A percentile compares a stretch with the other conserved stretches of the same genome.
Evolutionary conservation across 2,888 invertebrate species (phyloP).

Genomic region (Atrina japonica): DNA sequence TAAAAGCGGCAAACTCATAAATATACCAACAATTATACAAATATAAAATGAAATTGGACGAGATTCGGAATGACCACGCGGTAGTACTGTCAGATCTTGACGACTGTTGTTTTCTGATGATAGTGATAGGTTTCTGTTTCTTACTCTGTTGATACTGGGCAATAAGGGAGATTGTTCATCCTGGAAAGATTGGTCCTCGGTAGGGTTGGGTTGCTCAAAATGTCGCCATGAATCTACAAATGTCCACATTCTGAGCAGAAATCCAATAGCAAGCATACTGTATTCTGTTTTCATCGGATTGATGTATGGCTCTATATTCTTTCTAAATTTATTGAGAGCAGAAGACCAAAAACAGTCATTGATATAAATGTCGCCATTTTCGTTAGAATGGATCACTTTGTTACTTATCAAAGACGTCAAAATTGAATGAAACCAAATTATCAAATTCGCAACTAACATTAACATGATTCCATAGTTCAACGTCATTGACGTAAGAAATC

Average conservation of each 20-base stretch:
- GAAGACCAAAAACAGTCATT: slow-evolving; percentile 23
- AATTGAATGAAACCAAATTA: slow-evolving; percentile 15
- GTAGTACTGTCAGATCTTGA: neutral
- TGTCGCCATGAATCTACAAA: neutral
- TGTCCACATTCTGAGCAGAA: slow-evolving; percentile 24
- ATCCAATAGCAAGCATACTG: slow-evolving; percentile 14
- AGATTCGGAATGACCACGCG: neutral
- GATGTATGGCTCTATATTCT: neutral
- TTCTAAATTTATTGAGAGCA: slow-evolving; percentile 1
- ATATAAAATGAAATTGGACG: slow-evolving; percentile 6
- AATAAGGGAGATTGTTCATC: neutral
- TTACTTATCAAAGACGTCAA: slow-evolving; percentile 10
- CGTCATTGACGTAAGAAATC: neutral
- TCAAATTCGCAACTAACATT: slow-evolving; percentile 8
- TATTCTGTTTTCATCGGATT: slow-evolving; percentile 18
- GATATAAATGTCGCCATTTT: neutral
- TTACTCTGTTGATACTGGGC: too few species aligned
- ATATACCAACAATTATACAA: neutral
- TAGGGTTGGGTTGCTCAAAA: neutral
- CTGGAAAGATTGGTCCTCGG: neutral
- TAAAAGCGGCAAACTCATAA: slow-evolving; percentile 2
- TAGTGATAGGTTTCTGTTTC: too few species aligned
- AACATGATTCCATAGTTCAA: slow-evolving; percentile 19
- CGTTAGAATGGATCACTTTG: neutral
- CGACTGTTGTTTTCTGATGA: neutral